Evolutionary conservation across 2,888 invertebrate genomes (phyloP), one percentile per base, ranked within the genome.

Genomic region (Mystacides longicornis): DNA sequence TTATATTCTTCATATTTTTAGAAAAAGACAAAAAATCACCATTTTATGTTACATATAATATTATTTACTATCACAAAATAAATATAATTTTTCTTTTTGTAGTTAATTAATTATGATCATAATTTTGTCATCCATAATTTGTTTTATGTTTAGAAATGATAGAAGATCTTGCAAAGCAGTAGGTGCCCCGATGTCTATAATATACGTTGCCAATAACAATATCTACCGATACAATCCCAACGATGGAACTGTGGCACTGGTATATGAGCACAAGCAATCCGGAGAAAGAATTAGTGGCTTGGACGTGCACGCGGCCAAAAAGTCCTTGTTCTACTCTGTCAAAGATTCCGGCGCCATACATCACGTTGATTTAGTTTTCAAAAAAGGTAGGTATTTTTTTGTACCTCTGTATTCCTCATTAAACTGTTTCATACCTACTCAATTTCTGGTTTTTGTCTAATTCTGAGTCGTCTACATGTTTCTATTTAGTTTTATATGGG

Each of bases 141-240:
- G 11, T 43, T 19, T 45, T 7, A 20, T 19, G 70, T 67, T 62
- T 63, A 81, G 82, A 51, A 65, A 74, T 0, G 84, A 88, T 66
- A 79, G 78, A 48, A 75, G 73, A 16, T 80, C 83, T 0, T 89
- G 89, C 69, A 89, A 87, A 68, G 83, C 85, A 1, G 67, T 74
- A 0, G 78, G 80, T 52, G 74, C 77, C 4, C 72, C 75, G 14
- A 73, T 80, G 69, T 71, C 78, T 0, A 63, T 84, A 0, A 63
- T 83, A 1, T 85, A 79, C 66, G 70, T 77, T 20, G 71, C 76
- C 0, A 75, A 75, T 16, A 78, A 80, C 66, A 75, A 80, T 23
- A 78, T 86, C 14, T 73, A 81, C 1, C 75, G 79, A 42, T 52
- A 49, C 23, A 23, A 18, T 9, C 68, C 68, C 53, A 62, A 63